Base-by-base conservation (phyloP, 2,113 vertebrate species). In the Centropus bengalensis region DNA sequence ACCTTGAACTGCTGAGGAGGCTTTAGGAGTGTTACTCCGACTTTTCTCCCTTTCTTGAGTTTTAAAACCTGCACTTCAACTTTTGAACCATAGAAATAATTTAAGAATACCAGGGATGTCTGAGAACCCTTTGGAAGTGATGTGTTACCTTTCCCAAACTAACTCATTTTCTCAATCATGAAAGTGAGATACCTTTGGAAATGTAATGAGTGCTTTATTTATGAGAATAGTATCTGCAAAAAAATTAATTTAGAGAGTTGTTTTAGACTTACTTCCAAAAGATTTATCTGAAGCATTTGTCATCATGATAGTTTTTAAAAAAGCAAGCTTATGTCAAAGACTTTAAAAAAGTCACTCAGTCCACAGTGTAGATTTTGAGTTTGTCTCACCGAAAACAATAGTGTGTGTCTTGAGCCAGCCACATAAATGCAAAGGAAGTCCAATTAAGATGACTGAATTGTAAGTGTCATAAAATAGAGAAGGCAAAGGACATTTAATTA, bases 401-500 rank as follows among this genome's bases (percentile, higher is more conserved):
- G 68, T 91, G 83, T 86, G 12, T 27, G 67, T 91, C 49, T 79
- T 83, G 27, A 93, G 58, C 45, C 70, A 82, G 44, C 32, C n/a
- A 32, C 68, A 80, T 95, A 54, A 56, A 81, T 51, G 58, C 45
- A 82, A 71, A 88, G 60, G 49, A 60, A 96, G 86, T 88, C 91
- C 90, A 96, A 76, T 97, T 95, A 94, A 90, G 73, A 82, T 94
- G 82, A 89, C 86, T 86, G 85, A 83, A 80, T 74, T 93, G 58
- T 79, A 82, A 94, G 64, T 75, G 66, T 78, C 90, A 86, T 75
- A 69, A 95, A 88, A 81, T 81, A 90, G 36, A 81, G 80, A 93
- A 86, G 73, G 82, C 62, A 94, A 89, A 89, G 66, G 88, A 93
- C n/a, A 76, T 79, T 90, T 96, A 95, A 96, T 95, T 96, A 94